Evolutionary conservation across 2,888 invertebrate genomes (phyloP), one percentile per base, ranked within the genome.

Genomic region (Lydus trimaculatus): DNA sequence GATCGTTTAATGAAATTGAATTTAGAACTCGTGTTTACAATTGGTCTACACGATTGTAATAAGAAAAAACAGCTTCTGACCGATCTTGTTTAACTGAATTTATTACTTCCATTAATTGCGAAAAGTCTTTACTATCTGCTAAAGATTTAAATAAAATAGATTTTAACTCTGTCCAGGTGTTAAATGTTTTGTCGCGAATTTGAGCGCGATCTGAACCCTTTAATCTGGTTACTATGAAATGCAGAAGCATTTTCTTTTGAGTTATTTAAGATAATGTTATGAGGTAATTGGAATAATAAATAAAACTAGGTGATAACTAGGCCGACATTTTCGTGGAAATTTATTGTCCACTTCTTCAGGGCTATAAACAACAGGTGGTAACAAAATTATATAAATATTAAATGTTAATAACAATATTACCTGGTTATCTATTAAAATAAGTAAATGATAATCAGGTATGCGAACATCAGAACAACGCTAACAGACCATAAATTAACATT

Each of bases 31-130:
- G 36, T 0, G 61, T 36, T 61, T 61, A 28, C 25, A 61, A 17
- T 39, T 20, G 20, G 7, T 61, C 39, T n/a, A 61, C 17, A 8
- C 59, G 28, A 23, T 9, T 28, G 8, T 59, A n/a, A 25, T 28
- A 25, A 4, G 59, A 28, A n/a, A 25, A 28, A 1, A 62, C 31
- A 31, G 61, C 9, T 69, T 69, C 65, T 8, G 36, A 3, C 11
- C 23, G 20, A 36, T 17, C 23, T 68, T 65, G 65, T 61, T 65
- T 68, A 0, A 64, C 1, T 15, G 48, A 65, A 36, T 68, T 68
- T 48, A 69, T 31, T 62, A 65, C 65, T 66, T 68, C 61, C 68
- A 63, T 69, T 17, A 69, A 17, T 62, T 65, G 65, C 17, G 62
- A 58, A 25, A 60, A 64, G 39, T 17, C 33, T 36, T 13, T 13